Base-by-base conservation (phyloP, 2,113 vertebrate genomes). In the Platysternon megacephalum region DNA sequence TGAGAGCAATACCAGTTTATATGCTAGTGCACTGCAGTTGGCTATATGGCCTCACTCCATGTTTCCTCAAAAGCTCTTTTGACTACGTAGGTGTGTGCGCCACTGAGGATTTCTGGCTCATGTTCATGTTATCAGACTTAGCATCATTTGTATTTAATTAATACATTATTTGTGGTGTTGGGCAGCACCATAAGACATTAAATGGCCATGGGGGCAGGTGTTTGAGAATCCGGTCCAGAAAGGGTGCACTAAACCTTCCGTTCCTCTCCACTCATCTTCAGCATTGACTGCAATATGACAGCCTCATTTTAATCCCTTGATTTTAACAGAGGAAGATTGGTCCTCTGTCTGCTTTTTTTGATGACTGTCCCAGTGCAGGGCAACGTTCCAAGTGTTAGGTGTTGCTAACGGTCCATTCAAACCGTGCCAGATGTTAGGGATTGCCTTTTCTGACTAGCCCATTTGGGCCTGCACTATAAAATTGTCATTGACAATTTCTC, bases 61-160 rank as follows among this genome's bases (percentile, higher is more conserved):
- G 24, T 68, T 97, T 97, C 94, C 94, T 96, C 80, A 94, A 83
- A 89, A 97, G 87, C 92, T 95, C 24, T 21, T 35, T 96, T 0
- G 2, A 94, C 79, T 0, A 0, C 85, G 49, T 94, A 1, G 1
- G 2, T 76, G 68, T 87, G 52, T 26, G 52, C 4, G 2, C 72
- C 3, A 3, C n/a, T 79, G 76, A 92, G 68, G 56, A 79, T 84
- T 95, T 82, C 39, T 87, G 91, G 74, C 68, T 95, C 42, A 72
- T 42, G 13, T 39, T 32, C 35, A 32, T 2, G 2, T 55, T 32
- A 6, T 44, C 0, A 0, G 61, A 88, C 9, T 91, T 89, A 61
- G 56, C 49, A 79, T 4, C 8, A 29, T 65, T 52, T 87, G 78
- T 35, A 61, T 52, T 91, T 90, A 94, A 79, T 89, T 42, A n/a